These are phyloP conservation scores for Latheticus oryzae DNA, from an alignment of 2,888 invertebrate genomes.

Conservation along the genomic window DNA sequence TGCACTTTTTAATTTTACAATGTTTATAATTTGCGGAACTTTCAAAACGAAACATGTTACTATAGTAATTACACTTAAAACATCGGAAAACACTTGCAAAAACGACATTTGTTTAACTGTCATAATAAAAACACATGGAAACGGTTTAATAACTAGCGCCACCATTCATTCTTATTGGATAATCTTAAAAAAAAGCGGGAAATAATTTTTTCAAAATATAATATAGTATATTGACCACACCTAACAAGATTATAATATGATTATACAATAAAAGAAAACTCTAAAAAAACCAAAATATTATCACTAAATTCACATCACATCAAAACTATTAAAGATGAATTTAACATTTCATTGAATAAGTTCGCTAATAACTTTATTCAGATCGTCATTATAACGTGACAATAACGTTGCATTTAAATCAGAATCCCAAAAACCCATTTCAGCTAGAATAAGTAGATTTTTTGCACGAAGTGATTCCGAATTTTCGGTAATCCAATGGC, in stretches of 20 bases:
- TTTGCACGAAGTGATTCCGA: slow-evolving; percentile 57
- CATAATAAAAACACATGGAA: no score
- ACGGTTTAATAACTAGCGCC: no score
- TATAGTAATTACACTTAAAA: slow-evolving; percentile 81
- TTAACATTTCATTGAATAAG: slow-evolving; percentile 22
- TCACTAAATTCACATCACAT: background rate
- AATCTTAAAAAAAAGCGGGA: no score
- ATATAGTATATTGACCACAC: no score
- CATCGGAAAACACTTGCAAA: slow-evolving; percentile 62
- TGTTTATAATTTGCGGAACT: slow-evolving; percentile 82
- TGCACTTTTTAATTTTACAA: slow-evolving; percentile 74
- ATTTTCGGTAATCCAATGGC: slow-evolving; percentile 58
- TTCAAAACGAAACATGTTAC: slow-evolving; percentile 81
- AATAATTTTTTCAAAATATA: no score
- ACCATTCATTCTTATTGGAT: no score
- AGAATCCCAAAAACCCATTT: slow-evolving; percentile 65
- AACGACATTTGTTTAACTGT: no score
- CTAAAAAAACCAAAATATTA: no score
- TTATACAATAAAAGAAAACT: no score
- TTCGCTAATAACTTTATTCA: slow-evolving; percentile 63
- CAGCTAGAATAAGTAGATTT: slow-evolving; percentile 59
- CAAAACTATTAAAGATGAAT: background rate
- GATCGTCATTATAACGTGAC: slow-evolving; percentile 63
- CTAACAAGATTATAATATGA: no score
- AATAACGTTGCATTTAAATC: slow-evolving; percentile 63